These are phyloP conservation scores for Drosophila borborema DNA, from an alignment of 2,888 invertebrate species.

Conservation along the genomic window DNA sequence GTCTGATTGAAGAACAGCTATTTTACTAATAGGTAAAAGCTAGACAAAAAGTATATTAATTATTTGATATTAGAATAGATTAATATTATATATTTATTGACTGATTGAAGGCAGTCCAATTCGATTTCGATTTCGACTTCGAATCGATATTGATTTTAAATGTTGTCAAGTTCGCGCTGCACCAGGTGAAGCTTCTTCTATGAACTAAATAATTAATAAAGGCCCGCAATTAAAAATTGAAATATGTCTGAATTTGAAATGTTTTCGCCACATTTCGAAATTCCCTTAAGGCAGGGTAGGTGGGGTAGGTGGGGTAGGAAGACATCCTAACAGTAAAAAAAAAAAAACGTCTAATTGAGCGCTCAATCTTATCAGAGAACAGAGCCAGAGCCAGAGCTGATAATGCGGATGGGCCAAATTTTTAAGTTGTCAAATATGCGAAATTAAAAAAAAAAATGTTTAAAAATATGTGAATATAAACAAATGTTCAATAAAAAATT, in stretches of 20 bases:
- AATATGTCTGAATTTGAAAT: conserved; percentile 6
- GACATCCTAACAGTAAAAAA: not conserved
- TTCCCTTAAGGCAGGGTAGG: not conserved
- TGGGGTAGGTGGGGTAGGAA: not conserved
- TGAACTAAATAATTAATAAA: conserved; percentile 5
- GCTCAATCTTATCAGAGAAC: conserved; percentile 54
- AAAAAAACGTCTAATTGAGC: conserved; percentile 31
- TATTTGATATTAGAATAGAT: too few species aligned
- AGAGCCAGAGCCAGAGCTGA: conserved; percentile 21
- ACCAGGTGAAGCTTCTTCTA: not conserved
- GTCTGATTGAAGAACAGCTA: not conserved
- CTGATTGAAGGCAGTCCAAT: not conserved
- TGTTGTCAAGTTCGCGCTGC: not conserved
- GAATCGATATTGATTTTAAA: not conserved
- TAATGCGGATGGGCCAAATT: conserved; percentile 34
- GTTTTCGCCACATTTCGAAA: conserved; percentile 4
- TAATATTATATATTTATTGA: too few species aligned
- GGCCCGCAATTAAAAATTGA: conserved; percentile 23
- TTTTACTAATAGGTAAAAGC: too few species aligned
- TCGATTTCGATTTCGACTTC: not conserved
- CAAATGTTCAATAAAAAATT: conserved; percentile 23
- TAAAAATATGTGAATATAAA: conserved; percentile 13
- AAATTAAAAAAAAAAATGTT: conserved; percentile 6
- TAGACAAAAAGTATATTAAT: not conserved
- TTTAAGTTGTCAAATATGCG: conserved; percentile 4